Conservation (phyloP, 2,797 vertebrate genomes). For the Rhodeus uyekii region DNA sequence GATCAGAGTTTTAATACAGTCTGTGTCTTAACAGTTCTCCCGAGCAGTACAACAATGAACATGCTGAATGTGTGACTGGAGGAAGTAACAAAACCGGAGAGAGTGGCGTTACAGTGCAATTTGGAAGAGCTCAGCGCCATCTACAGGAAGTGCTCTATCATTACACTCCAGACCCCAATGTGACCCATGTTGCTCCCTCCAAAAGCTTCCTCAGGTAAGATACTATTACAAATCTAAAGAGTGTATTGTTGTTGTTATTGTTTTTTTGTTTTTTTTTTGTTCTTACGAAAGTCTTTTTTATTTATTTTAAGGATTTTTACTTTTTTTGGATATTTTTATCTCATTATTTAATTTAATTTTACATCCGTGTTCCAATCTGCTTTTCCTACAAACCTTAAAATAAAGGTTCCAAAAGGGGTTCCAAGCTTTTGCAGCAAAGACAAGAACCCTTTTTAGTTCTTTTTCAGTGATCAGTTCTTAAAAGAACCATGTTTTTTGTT, state of each 20-base stretch:
- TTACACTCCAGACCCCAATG: conserved; percentile 90
- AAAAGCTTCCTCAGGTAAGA: conserved; percentile 94
- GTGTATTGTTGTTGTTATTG: too few species aligned
- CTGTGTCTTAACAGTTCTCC: conserved; percentile 65
- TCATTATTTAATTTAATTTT: neutral
- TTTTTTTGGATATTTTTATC: neutral
- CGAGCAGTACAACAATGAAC: conserved; percentile 77
- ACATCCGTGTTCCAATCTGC: neutral
- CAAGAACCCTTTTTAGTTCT: neutral
- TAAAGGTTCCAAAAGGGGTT: neutral
- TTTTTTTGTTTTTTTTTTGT: too few species aligned
- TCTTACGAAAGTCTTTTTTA: neutral
- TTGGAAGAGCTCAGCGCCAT: conserved; percentile 84
- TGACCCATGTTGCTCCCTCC: conserved; percentile 86
- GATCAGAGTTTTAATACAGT: neutral
- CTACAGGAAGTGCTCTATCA: conserved; percentile 80
- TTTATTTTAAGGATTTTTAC: neutral
- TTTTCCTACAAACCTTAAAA: neutral
- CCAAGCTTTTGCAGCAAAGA: neutral
- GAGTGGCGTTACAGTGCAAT: conserved; percentile 81
- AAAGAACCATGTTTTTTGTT: neutral
- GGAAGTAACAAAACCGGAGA: conserved; percentile 80
- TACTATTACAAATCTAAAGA: too few species aligned
- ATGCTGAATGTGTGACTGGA: conserved; percentile 83
- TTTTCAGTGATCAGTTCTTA: neutral